Percentiles rank a stretch among this genome's conserved stretches.
These are phyloP conservation scores for Lontra canadensis DNA, from an alignment of 2,113 vertebrate genomes.

Conservation along the genomic window DNA sequence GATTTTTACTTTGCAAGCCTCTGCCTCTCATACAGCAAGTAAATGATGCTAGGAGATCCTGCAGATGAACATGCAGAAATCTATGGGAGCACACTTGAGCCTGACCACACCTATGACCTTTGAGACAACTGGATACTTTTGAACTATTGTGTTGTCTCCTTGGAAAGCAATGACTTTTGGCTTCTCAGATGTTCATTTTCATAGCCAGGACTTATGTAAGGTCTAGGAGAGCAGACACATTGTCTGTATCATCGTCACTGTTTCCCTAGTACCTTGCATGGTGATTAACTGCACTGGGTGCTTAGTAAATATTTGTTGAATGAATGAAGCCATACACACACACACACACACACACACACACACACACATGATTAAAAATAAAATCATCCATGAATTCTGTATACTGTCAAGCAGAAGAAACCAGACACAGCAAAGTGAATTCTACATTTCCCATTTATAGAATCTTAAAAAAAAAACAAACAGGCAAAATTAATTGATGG, in stretches of 20 bases:
- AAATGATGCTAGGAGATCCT: neutral
- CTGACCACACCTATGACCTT: neutral
- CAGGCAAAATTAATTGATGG: neutral
- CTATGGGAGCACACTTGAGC: neutral
- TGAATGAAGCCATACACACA: neutral
- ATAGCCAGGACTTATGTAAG: neutral
- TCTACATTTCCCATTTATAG: neutral
- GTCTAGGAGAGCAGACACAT: neutral
- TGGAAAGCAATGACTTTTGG: constrained; percentile 12
- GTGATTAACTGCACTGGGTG: neutral
- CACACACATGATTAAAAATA: neutral
- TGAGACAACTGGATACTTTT: neutral
- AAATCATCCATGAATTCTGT: constrained; percentile 5
- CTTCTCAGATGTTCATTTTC: neutral
- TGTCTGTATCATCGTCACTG: neutral
- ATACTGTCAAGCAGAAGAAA: neutral
- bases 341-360: neutral
- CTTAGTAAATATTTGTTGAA: neutral
- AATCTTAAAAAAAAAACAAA: neutral
- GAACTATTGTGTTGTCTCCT: neutral
- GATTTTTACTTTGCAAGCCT: neutral
- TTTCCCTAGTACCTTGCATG: neutral
- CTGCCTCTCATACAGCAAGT: neutral
- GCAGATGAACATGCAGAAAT: neutral
- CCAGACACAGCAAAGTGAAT: neutral